phyloP scores from a whole-genome alignment of 2,797 vertebrate genomes.

The Myotis findleyi region DNA sequence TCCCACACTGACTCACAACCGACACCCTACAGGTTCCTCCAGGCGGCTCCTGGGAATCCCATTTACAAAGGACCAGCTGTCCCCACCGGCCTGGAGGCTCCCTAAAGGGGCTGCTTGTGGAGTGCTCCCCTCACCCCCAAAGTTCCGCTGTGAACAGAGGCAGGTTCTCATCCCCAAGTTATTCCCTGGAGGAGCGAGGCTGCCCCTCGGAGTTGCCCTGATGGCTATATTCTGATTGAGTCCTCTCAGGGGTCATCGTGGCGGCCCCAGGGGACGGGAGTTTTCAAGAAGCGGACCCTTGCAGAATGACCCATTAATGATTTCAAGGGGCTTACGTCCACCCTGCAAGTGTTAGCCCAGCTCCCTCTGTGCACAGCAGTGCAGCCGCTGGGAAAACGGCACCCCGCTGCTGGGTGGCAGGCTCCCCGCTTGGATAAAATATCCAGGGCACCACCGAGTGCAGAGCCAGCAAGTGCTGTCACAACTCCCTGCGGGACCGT shows the following conservation, averaged over 20 bases:
- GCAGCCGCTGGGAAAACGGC: fast-evolving
- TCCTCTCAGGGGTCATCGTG: not conserved
- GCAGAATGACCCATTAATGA: no score
- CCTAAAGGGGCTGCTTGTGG: not conserved
- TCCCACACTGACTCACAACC: not conserved
- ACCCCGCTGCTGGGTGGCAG: fast-evolving
- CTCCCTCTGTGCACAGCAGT: fast-evolving
- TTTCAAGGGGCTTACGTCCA: fast-evolving
- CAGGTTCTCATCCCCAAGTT: no score
- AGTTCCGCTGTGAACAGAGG: not conserved
- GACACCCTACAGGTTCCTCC: not conserved
- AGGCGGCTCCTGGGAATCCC: fast-evolving
- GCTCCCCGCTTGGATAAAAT: not conserved
- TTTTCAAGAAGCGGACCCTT: not conserved
- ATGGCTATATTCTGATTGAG: not conserved
- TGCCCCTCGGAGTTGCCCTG: fast-evolving
- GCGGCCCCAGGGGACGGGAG: not conserved
- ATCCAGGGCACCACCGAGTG: not conserved
- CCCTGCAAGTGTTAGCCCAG: fast-evolving
- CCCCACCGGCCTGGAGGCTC: not conserved
- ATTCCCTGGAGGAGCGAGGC: not conserved
- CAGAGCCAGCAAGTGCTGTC: not conserved
- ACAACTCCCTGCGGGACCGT: fast-evolving
- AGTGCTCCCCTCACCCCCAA: no score
- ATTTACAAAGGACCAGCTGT: fast-evolving